These are phyloP conservation scores for Recurvirostra avosetta DNA, from an alignment of 2,113 vertebrate species.

Conservation along the genomic window DNA sequence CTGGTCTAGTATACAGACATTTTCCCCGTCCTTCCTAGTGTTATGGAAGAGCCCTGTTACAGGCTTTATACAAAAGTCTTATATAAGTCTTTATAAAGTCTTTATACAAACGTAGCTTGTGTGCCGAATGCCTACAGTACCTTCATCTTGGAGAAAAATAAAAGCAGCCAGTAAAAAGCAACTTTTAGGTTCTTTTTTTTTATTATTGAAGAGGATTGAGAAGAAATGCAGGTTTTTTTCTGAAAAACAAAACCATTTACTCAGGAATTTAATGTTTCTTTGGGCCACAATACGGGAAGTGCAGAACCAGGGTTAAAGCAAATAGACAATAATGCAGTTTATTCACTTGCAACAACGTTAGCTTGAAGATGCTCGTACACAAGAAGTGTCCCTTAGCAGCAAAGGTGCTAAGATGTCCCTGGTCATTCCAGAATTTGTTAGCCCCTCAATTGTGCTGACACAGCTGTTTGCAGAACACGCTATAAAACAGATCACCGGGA, in stretches of 20 bases:
- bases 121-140: not conserved
- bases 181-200: not conserved
- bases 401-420: not conserved
- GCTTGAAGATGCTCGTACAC: not conserved
- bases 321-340: not conserved
- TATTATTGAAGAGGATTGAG: constrained; percentile 1
- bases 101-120: not conserved
- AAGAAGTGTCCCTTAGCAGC: not conserved
- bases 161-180: not conserved
- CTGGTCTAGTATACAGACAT: not conserved
- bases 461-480: not conserved
- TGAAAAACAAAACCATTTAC: not conserved
- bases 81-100: no score
- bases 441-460: not conserved
- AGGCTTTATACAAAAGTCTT: no score
- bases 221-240: not conserved
- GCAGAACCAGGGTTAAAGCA: not conserved
- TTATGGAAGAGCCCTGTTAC: not conserved
- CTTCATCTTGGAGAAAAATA: not conserved
- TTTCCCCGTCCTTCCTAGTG: not conserved
- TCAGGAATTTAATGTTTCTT: not conserved
- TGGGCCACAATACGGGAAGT: not conserved
- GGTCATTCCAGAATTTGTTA: not conserved
- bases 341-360: not conserved
- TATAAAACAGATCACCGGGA: not conserved